Conservation (phyloP, 2,888 invertebrate genomes). For the Pyrocoelia pectoralis region DNA sequence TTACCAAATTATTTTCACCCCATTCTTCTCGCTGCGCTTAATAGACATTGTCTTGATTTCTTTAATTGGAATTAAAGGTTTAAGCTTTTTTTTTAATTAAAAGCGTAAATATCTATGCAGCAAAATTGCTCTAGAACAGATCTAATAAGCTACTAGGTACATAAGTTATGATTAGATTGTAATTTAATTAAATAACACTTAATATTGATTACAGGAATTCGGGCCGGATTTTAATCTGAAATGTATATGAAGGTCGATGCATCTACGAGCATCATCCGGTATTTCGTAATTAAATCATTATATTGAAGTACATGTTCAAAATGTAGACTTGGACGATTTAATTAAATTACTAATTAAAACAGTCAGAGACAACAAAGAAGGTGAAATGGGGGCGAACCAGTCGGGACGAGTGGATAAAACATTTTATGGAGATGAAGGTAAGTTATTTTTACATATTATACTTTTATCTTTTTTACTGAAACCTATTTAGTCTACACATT, state of each 20-base stretch:
- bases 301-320: not conserved
- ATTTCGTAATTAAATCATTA: slow-evolving; percentile 15
- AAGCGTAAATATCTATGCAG: too few species aligned
- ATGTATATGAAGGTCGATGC: slow-evolving; percentile 23
- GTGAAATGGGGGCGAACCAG: slow-evolving; percentile 62
- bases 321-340: not conserved
- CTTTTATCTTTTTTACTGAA: too few species aligned
- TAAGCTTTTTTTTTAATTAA: too few species aligned
- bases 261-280: slow-evolving; percentile 9
- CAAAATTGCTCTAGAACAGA: not conserved
- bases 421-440: slow-evolving; percentile 61
- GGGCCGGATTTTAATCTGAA: slow-evolving; percentile 9
- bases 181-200: slow-evolving; percentile 2
- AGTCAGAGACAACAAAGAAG: slow-evolving; percentile 17
- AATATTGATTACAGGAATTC: slow-evolving; percentile 28
- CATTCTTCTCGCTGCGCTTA: too few species aligned
- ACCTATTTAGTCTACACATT: too few species aligned
- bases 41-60: too few species aligned
- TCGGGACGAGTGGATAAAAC: slow-evolving; percentile 59
- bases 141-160: not conserved
- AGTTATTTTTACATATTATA: slow-evolving; percentile 29
- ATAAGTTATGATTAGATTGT: not conserved
- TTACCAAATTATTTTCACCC: too few species aligned
- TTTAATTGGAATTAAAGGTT: too few species aligned
- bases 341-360: too few species aligned